phyloP scores from a whole-genome alignment of 2,113 vertebrate species.

The Lichenostomus cassidix region DNA sequence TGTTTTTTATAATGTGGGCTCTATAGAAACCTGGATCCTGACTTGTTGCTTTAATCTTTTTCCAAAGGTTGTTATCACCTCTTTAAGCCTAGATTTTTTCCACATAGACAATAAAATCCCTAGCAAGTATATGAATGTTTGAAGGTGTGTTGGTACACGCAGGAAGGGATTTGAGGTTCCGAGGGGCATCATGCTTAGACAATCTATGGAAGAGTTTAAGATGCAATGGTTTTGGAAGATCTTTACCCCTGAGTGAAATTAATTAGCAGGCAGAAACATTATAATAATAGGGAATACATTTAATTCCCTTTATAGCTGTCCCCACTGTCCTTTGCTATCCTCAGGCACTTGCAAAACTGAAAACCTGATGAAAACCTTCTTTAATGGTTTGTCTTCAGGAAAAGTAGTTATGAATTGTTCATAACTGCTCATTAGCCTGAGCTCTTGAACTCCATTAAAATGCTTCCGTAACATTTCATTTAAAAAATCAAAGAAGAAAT shows the following conservation, averaged over 20 bases:
- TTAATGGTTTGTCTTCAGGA: neutral
- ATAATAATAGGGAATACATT: neutral
- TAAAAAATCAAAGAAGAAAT: neutral
- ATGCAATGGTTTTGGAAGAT: neutral
- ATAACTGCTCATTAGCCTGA: constrained; percentile 4
- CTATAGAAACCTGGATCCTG: neutral
- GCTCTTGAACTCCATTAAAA: constrained; percentile 1
- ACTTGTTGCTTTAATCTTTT: neutral
- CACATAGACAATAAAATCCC: neutral
- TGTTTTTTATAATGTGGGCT: neutral
- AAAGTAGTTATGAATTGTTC: neutral
- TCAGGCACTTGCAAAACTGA: neutral
- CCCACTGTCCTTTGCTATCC: neutral
- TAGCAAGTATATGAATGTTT: too few species aligned
- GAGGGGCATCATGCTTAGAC: neutral
- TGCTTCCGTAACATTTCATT: neutral
- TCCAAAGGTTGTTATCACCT: neutral
- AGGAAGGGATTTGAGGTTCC: neutral
- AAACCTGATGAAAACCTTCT: neutral
- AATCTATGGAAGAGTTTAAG: neutral
- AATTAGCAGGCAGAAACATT: neutral
- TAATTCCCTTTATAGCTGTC: neutral
- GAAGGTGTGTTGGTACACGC: neutral
- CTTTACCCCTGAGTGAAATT: neutral
- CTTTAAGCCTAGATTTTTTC: neutral